Evolutionary conservation across 2,797 vertebrate species (phyloP), one percentile per base, ranked within the genome.

Genomic region (Lerista edwardsae): DNA sequence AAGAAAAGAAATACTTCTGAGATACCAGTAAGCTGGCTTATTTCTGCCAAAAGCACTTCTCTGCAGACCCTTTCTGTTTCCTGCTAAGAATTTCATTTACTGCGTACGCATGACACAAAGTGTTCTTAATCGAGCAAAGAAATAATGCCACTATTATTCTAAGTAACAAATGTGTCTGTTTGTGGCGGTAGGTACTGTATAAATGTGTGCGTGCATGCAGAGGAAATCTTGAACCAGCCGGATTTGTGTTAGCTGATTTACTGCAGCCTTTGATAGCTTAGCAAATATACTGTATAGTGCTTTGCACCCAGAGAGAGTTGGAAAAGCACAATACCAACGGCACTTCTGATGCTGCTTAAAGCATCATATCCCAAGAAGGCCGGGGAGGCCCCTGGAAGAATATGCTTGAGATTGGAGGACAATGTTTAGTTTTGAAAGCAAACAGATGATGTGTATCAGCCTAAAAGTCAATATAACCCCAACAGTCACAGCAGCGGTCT

Each of bases 31-130:
- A 84, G 68, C 73, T 61, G 21, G 29, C 82, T 79, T 69, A 36
- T 51, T 79, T 83, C 71, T 82, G 15, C 67, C 76, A 80, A 47
- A 74, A 74, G 75, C 69, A n/a, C 75, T 87, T 90, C 86, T 84
- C 55, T 47, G 75, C 39, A 47, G 76, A 61, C 68, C 89, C 84
- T 65, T 92, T 90, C 12, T 81, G 39, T 61, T 75, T 93, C 80
- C 80, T 89, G 76, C 83, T 83, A 89, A 90, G 90, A 86, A 86
- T 93, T 93, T 89, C 89, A 88, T 91, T 93, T 90, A 12, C 79
- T 76, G 73, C 88, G 67, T 85, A 86, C 39, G 72, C 69, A 19
- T 80, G 84, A 83, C 86, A 88, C 82, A 89, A 83, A 89, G 87
- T 82, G 83, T 75, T 90, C 91, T 91, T 89, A 86, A 86, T 81